Evolutionary conservation across 2,113 vertebrate genomes (phyloP).

Genomic region (Sinocyclocheilus rhinocerous): DNA sequence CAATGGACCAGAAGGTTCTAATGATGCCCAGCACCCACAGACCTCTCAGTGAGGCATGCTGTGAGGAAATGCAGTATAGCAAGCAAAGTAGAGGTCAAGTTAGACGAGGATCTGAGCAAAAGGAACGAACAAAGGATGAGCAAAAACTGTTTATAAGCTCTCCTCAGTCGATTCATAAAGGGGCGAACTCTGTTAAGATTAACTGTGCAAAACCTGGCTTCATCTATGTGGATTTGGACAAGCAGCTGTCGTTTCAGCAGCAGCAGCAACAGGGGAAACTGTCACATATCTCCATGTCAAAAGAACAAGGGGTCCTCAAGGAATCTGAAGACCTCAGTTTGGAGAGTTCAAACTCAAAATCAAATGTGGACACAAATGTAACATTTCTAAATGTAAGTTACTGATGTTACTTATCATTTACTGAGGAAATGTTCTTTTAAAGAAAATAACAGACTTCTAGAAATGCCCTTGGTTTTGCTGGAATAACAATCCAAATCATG

Average conservation of each 20-base stretch:
- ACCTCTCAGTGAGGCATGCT: slow-evolving; percentile 87
- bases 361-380: slow-evolving; percentile 94
- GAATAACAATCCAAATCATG: slow-evolving; percentile 14
- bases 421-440: slow-evolving; percentile 62
- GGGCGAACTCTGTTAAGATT: slow-evolving; percentile 83
- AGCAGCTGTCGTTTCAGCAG: slow-evolving; percentile 83
- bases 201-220: slow-evolving; percentile 84
- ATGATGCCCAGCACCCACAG: slow-evolving; percentile 87
- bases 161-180: slow-evolving; percentile 87
- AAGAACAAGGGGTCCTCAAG: slow-evolving; percentile 91
- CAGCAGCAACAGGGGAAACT: slow-evolving; percentile 85
- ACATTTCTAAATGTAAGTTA: slow-evolving; percentile 96
- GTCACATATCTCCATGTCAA: slow-evolving; percentile 82
- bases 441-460: slow-evolving; percentile 30
- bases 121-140: slow-evolving; percentile 84
- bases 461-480: slow-evolving; percentile 35
- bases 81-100: slow-evolving; percentile 81
- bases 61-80: slow-evolving; percentile 84
- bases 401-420: slow-evolving; percentile 63
- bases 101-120: slow-evolving; percentile 79
- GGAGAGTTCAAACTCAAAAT: slow-evolving; percentile 84
- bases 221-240: slow-evolving; percentile 87
- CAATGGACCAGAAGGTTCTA: slow-evolving; percentile 95
- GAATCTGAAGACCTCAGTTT: slow-evolving; percentile 96
- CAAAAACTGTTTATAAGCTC: slow-evolving; percentile 82